These are phyloP conservation scores for Chloromyia formosa DNA, from an alignment of 2,888 invertebrate species.

Conservation along the genomic window DNA sequence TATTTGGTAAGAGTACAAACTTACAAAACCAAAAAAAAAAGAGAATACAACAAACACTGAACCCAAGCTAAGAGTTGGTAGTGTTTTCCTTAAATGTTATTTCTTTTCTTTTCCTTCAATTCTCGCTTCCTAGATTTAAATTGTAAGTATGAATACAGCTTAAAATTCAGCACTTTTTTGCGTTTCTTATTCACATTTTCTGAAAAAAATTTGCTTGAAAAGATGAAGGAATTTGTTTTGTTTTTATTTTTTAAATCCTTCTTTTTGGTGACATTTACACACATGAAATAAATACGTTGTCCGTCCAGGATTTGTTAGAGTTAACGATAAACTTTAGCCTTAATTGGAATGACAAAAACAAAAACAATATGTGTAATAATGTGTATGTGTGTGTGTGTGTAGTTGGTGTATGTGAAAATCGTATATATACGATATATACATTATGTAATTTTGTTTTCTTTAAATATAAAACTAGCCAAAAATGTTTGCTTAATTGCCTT, in stretches of 20 bases:
- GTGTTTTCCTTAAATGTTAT: not conserved
- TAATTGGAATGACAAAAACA: conserved; percentile 4
- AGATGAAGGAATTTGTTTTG: no score
- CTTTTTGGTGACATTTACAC: not conserved
- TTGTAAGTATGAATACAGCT: conserved; percentile 1
- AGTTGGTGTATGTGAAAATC: no score
- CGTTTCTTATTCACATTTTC: not conserved
- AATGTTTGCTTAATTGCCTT: not conserved
- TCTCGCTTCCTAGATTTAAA: not conserved
- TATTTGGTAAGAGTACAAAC: conserved; percentile 10
- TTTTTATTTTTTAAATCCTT: no score
- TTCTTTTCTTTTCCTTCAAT: not conserved
- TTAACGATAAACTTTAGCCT: conserved; percentile 7
- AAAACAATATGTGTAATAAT: no score
- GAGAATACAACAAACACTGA: not conserved
- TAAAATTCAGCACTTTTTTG: not conserved
- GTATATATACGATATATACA: not conserved
- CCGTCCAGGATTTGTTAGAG: conserved; percentile 3
- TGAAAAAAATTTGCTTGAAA: not conserved
- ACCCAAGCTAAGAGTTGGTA: not conserved
- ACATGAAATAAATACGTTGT: not conserved
- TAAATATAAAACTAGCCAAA: not conserved
- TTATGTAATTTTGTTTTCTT: not conserved
- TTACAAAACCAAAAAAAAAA: not conserved
- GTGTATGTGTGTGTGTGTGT: no score